These are phyloP conservation scores for Orchesella flavescens DNA, from an alignment of 2,888 invertebrate genomes.

Conservation along the genomic window DNA sequence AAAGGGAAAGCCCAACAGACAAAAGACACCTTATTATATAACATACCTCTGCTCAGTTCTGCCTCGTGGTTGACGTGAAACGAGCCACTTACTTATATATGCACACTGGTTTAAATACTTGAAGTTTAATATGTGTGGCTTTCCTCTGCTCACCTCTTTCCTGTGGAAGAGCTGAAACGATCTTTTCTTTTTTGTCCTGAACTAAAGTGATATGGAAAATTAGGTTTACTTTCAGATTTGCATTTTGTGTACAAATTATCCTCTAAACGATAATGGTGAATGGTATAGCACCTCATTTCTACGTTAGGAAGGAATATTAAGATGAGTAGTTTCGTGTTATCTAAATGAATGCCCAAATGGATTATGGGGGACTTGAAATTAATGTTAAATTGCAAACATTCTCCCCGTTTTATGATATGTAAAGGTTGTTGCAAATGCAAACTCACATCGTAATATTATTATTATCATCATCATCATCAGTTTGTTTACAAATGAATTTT, in stretches of 20 bases:
- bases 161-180: not conserved
- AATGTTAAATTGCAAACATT: slow-evolving; percentile 5
- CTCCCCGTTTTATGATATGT: slow-evolving; percentile 6
- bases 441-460: not conserved
- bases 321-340: slow-evolving; percentile 50
- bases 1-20: not conserved
- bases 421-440: slow-evolving; percentile 18
- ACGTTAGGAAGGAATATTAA: slow-evolving; percentile 14
- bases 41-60: not conserved
- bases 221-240: slow-evolving; percentile 56
- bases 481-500: slow-evolving; percentile 55
- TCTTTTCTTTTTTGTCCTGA: slow-evolving; percentile 7
- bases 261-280: not conserved
- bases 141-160: slow-evolving; percentile 47
- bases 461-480: slow-evolving; percentile 31
- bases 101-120: not conserved
- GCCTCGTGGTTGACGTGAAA: slow-evolving; percentile 1
- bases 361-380: slow-evolving; percentile 6
- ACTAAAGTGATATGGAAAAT: slow-evolving; percentile 57
- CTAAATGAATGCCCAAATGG: slow-evolving; percentile 44
- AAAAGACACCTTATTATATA: not conserved
- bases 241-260: slow-evolving; percentile 35
- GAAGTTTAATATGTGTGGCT: not conserved
- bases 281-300: slow-evolving; percentile 52
- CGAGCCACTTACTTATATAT: slow-evolving; percentile 25